phyloP scores from a whole-genome alignment of 1,140 invertebrate species.

The Plectrocnemia conspersa region DNA sequence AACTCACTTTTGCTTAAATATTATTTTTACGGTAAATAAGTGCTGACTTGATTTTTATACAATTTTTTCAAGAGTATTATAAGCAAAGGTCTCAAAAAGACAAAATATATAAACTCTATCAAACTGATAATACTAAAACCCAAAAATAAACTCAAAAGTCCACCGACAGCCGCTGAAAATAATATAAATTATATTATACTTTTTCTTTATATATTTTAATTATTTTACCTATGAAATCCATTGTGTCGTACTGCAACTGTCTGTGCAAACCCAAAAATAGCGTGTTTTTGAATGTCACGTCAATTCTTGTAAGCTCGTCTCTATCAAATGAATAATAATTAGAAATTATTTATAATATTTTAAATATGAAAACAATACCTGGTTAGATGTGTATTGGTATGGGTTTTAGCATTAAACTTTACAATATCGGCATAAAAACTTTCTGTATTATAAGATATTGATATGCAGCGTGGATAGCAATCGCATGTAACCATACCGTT shows the following conservation, averaged over 20 bases:
- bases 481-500: constrained; percentile 5
- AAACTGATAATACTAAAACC: constrained; percentile 59
- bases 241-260: constrained; percentile 45
- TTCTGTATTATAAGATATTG: constrained; percentile 42
- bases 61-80: neutral
- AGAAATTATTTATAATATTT: too few relatives aligned
- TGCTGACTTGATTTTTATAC: neutral
- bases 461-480: constrained; percentile 45
- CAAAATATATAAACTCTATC: constrained; percentile 56
- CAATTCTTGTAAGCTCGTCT: constrained; percentile 42
- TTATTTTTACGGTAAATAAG: neutral
- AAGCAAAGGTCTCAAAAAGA: constrained; percentile 41
- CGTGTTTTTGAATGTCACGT: constrained; percentile 45
- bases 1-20: too few relatives aligned
- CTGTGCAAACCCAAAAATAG: constrained; percentile 46
- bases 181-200: constrained; percentile 2
- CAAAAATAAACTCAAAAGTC: constrained; percentile 54
- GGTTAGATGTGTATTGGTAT: neutral
- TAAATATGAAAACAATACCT: neutral
- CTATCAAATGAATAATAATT: constrained; percentile 38
- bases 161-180: constrained; percentile 54
- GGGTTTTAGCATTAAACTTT: constrained; percentile 34
- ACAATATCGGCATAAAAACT: constrained; percentile 45
- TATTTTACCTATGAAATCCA: constrained; percentile 46
- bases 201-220: neutral